These are phyloP conservation scores for Aramus guarauna DNA, from an alignment of 2,113 vertebrate genomes.

Conservation along the genomic window DNA sequence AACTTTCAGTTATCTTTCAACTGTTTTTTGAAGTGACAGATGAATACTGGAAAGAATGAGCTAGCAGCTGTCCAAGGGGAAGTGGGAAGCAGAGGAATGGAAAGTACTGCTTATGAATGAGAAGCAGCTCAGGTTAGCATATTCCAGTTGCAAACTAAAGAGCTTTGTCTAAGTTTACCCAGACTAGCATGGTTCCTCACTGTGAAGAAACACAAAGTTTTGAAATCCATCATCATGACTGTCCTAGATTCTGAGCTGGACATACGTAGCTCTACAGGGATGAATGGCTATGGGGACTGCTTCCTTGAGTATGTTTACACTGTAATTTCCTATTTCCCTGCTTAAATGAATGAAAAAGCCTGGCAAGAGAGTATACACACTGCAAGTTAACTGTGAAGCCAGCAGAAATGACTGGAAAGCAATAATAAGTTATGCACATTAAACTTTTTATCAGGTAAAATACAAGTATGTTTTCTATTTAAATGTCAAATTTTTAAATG, in stretches of 20 bases:
- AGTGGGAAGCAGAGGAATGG: neutral
- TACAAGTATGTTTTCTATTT: neutral
- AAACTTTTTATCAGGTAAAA: neutral
- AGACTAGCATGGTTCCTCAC: neutral
- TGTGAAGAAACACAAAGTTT: neutral
- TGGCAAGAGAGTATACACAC: neutral
- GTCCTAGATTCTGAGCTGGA: neutral
- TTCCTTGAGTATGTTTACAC: neutral
- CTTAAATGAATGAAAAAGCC: neutral
- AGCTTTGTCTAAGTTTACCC: neutral
- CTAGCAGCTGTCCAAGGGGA: neutral
- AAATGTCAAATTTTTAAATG: neutral
- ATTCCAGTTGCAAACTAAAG: neutral
- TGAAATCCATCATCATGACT: neutral
- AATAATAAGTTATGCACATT: neutral
- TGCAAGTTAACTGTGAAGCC: neutral
- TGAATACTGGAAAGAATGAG: neutral
- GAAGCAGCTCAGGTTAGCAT: neutral
- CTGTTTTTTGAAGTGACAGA: neutral
- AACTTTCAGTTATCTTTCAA: neutral
- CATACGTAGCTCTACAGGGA: neutral
- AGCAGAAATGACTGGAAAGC: neutral
- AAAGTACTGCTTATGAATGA: neutral
- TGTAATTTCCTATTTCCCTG: neutral
- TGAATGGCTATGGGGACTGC: neutral